Evolutionary conservation across 1,140 invertebrate species (phyloP).

Genomic region (Caenorhabditis tropicalis): DNA sequence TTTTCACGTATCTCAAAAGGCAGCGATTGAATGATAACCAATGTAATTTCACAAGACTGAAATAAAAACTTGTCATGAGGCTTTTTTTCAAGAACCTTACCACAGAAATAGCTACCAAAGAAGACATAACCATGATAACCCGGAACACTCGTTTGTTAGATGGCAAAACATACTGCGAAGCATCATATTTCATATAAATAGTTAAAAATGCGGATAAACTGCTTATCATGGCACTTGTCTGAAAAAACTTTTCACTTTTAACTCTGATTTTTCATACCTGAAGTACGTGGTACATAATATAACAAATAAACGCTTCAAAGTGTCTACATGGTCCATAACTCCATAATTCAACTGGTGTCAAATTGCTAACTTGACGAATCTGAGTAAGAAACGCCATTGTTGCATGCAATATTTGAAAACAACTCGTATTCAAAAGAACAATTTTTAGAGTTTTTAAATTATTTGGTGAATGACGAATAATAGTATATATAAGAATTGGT

Average conservation of each 20-base stretch:
- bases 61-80: neutral
- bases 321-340: neutral
- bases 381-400: neutral
- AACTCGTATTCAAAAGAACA: neutral
- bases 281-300: neutral
- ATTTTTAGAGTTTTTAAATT: neutral
- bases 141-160: neutral
- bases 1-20: neutral
- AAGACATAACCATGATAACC: neutral
- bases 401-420: neutral
- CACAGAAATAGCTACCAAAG: neutral
- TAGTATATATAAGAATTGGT: neutral
- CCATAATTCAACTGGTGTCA: neutral
- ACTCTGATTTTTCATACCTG: neutral
- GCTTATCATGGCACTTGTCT: neutral
- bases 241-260: neutral
- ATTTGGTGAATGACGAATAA: neutral
- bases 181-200: constrained; percentile 6
- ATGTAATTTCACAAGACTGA: neutral
- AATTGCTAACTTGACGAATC: neutral
- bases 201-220: neutral
- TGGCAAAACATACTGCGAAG: neutral
- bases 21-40: neutral
- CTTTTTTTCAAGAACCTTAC: neutral
- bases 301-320: neutral